Evolutionary conservation across 1,140 invertebrate species (phyloP).

Genomic region (Achatina immaculata): DNA sequence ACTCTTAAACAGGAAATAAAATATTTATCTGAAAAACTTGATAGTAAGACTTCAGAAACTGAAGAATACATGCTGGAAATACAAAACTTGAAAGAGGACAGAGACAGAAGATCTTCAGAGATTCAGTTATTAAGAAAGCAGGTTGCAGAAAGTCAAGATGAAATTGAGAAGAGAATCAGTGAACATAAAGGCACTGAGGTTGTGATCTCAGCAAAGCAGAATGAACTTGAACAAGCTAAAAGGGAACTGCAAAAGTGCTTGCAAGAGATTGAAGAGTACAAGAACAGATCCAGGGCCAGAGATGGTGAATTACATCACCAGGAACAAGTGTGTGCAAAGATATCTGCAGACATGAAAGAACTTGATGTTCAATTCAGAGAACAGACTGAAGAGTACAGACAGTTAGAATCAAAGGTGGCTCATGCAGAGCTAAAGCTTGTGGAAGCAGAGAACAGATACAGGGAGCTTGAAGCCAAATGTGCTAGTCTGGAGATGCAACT

Average conservation of each 20-base stretch:
- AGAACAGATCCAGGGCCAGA: conserved; percentile 10
- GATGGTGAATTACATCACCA: conserved; percentile 53
- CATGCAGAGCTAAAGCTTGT: conserved; percentile 5
- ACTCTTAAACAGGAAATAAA: not conserved
- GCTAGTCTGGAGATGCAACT: conserved; percentile 34
- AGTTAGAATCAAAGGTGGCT: conserved; percentile 24
- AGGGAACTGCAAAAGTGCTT: conserved; percentile 39
- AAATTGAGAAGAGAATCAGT: not conserved
- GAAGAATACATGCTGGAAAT: conserved; percentile 30
- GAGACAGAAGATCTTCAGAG: conserved; percentile 29
- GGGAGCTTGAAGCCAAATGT: conserved; percentile 32
- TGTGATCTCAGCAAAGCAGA: conserved; percentile 36
- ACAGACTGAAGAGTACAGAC: not conserved
- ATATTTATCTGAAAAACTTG: not conserved
- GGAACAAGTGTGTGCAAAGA: conserved; percentile 48
- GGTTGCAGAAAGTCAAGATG: not conserved
- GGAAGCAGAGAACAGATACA: conserved; percentile 35
- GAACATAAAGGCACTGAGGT: conserved; percentile 16
- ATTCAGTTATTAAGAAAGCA: conserved; percentile 16
- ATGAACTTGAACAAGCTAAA: conserved; percentile 43
- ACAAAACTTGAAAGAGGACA: conserved; percentile 13
- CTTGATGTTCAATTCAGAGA: conserved; percentile 49
- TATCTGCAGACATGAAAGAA: conserved; percentile 50
- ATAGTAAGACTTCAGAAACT: conserved; percentile 33
- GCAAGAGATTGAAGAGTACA: conserved; percentile 37